Evolutionary conservation across 2,113 vertebrate genomes (phyloP), one percentile per base, ranked within the genome.

Genomic region (Myiagra hebetior): DNA sequence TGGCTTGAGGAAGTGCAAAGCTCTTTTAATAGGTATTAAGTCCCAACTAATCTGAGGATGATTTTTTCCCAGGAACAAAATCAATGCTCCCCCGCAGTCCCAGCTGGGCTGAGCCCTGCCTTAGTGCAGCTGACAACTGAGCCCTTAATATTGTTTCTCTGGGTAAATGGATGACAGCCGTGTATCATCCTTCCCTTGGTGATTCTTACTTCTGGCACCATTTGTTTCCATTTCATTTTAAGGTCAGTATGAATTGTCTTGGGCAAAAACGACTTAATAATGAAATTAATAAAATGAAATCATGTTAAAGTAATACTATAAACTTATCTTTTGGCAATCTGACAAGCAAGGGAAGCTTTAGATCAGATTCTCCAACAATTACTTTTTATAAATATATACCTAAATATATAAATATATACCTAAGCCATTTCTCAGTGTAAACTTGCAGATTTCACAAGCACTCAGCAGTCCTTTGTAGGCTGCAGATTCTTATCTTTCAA

Each of bases 181-280:
- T 68, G 44, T 70, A 87, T 95, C 90, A 88, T 91, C 60, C 85
- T 90, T 91, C 65, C 52, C 76, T 62, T 67, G 83, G 14, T 86
- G 88, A 92, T 85, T 96, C 94, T 93, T 74, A 75, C 33, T 93
- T 92, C 76, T 95, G 95, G 92, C 90, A 88, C n/a, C 49, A 82
- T 94, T 95, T 82, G 28, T 96, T 96, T 94, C 83, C 85, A 97
- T 94, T 91, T 95, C 47, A 57, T 91, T 87, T 92, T 89, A 87
- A 95, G 95, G 79, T 94, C 95, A 91, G 60, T 72, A 72, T 88
- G 93, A 96, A 90, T 93, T 95, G 31, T 93, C 83, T 93, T 42
- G 35, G 76, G 68, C 44, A 93, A 92, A 93, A 94, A 93, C 87
- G 27, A 95, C 73, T 86, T 89, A 93, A 92, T 88, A 91, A 93